Evolutionary conservation across 1,140 invertebrate genomes (phyloP), one percentile per base, ranked within the genome.

Genomic region (Caenorhabditis latens): DNA sequence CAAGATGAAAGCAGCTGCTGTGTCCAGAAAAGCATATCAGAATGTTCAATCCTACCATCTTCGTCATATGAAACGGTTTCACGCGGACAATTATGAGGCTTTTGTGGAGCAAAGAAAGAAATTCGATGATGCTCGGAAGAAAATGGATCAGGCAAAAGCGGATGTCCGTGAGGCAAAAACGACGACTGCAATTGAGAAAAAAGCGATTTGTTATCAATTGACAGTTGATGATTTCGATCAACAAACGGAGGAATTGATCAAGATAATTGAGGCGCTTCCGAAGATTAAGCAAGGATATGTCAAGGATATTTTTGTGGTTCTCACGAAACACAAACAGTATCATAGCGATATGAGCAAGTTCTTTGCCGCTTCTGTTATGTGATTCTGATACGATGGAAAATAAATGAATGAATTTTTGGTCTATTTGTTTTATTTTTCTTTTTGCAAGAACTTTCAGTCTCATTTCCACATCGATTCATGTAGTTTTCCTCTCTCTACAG

Each of bases 191-290:
- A 79, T 79, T 79, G 71, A 79, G 46, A 79, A 79, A 40, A 79
- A 79, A 50, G 71, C 71, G 46, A 79, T 79, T 79, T 79, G 71
- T 50, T 79, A 79, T 79, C 71, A 79, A 53, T 79, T 79, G 71
- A 50, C 71, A 50, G 71, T 79, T 14, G 71, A 79, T 42, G 71
- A 79, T 50, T 79, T 79, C 13, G 71, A 79, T 79, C 43, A 50
- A 14, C 43, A 79, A 50, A 79, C 71, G 6, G 71, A 79, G 42
- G 71, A 79, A 19, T n/a, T 79, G 71, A 79, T 79, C 19, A 79
- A 79, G 40, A 79, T 79, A 48, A 79, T 79, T 19, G 71, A 79
- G n/a, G 71, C 46, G 6, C 71, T 79, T n/a, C 71, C 71, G n/a
- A 79, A 79, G 53, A n/a, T 79, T 2, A 79, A 79, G 24, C 71